Evolutionary conservation across 2,797 vertebrate genomes (phyloP).

Genomic region (Mormyrus proboscirostris): DNA sequence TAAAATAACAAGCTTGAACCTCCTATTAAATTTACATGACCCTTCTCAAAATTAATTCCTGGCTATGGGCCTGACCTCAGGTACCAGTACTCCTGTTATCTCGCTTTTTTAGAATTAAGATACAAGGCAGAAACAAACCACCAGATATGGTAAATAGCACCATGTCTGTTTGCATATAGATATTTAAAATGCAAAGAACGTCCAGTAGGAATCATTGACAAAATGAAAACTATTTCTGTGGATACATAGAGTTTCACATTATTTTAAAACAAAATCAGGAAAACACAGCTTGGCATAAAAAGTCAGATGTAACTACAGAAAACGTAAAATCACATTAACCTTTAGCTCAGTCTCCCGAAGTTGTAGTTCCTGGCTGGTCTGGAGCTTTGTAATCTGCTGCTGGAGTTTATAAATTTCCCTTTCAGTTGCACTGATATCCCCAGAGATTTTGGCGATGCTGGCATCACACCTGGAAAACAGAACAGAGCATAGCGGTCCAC

Average conservation of each 20-base stretch:
- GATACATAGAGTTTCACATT: background rate
- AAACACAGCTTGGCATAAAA: background rate
- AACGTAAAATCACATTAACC: conserved; percentile 51
- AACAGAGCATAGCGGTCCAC: background rate
- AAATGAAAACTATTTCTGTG: background rate
- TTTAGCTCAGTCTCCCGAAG: conserved; percentile 63
- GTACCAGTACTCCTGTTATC: background rate
- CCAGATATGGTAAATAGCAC: background rate
- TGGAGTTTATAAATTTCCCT: conserved; percentile 52
- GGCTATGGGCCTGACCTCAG: background rate
- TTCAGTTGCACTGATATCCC: conserved; percentile 53
- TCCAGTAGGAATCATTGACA: background rate
- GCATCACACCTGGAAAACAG: conserved; percentile 66
- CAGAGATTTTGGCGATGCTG: conserved; percentile 64
- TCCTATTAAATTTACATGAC: background rate
- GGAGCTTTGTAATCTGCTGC: conserved; percentile 57
- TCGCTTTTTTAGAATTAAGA: background rate
- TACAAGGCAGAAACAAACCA: background rate
- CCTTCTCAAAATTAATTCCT: background rate
- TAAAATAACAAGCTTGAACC: background rate
- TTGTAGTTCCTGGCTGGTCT: conserved; percentile 48
- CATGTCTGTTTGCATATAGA: background rate
- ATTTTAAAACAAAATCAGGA: background rate
- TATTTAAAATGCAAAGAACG: background rate
- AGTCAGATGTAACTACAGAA: background rate